phyloP scores from a whole-genome alignment of 2,888 invertebrate genomes.

The Eristalis tenax region DNA sequence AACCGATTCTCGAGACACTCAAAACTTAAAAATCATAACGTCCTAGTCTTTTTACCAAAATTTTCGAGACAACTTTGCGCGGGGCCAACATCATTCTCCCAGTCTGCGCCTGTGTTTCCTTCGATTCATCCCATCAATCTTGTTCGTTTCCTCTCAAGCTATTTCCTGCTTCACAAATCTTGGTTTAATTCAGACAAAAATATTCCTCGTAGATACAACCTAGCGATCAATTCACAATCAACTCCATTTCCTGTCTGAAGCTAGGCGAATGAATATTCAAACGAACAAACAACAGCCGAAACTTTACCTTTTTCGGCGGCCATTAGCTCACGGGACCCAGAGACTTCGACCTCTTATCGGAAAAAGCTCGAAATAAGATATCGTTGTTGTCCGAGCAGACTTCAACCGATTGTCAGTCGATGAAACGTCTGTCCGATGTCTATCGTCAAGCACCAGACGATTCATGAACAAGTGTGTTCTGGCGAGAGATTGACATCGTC shows the following conservation, averaged over 20 bases:
- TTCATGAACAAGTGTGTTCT: neutral
- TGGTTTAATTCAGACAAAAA: neutral
- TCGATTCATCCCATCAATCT: too few relatives aligned
- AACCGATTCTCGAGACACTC: too few relatives aligned
- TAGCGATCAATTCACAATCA: neutral
- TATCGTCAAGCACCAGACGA: neutral
- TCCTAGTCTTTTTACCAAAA: too few relatives aligned
- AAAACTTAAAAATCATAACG: too few relatives aligned
- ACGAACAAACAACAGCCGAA: neutral
- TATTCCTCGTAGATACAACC: neutral
- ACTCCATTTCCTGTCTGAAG: neutral
- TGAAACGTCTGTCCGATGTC: neutral
- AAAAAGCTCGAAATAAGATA: neutral
- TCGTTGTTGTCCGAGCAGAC: neutral
- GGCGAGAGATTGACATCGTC: neutral
- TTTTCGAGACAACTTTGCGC: too few relatives aligned
- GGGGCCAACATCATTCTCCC: too few relatives aligned
- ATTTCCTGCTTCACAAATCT: too few relatives aligned
- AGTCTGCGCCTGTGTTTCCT: too few relatives aligned
- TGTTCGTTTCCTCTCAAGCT: too few relatives aligned
- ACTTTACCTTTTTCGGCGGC: neutral
- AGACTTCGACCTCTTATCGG: neutral
- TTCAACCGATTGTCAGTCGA: too few relatives aligned
- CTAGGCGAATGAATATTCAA: neutral
- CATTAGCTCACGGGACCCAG: neutral